Base-by-base conservation (phyloP, 2,113 vertebrate genomes). In the Mesocricetus auratus region DNA sequence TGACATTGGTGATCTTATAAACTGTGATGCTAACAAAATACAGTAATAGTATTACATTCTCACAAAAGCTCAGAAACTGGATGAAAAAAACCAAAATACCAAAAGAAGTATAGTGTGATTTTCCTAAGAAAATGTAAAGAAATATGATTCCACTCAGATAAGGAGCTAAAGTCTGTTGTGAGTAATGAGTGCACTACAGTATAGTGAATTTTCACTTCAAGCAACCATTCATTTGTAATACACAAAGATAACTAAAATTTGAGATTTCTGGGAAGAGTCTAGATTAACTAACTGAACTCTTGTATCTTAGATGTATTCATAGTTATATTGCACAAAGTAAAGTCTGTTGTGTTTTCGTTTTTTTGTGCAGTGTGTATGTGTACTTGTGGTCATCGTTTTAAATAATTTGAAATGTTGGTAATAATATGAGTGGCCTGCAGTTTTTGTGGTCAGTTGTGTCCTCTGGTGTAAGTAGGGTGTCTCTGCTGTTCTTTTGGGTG, bases 141-240 rank as follows among this genome's bases (percentile, higher is more conserved):
- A 42, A 17, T 83, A 42, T 16, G 36, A 42, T 13, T 29, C 29
- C n/a, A 60, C 39, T 42, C 21, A 62, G n/a, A 62, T 62, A n/a
- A 62, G 15, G 13, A 62, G 42, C 33, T 56, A 53, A 56, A 81
- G 50, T 22, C 19, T 39, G 5, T 83, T 58, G 36, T 33, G 10
- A 82, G 0, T 1, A 39, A 24, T n/a, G 53, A 39, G 22, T 39
- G 0, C 5, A 39, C 2, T 83, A 45, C 22, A 85, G 24, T 53
- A 85, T 33, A 53, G 7, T 87, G n/a, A 66, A n/a, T 26, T 94
- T 90, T 77, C 42, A 86, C 45, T 87, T 94, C 71, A 36, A 87
- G 22, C 33, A 78, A 11, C 53, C 60, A 62, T 42, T 47, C 50
- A 93, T 26, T 31, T 29, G 11, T 92, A 92, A 75, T 91, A 86